phyloP scores from a whole-genome alignment of 2,888 invertebrate species.

The Callyntrura sp. region DNA sequence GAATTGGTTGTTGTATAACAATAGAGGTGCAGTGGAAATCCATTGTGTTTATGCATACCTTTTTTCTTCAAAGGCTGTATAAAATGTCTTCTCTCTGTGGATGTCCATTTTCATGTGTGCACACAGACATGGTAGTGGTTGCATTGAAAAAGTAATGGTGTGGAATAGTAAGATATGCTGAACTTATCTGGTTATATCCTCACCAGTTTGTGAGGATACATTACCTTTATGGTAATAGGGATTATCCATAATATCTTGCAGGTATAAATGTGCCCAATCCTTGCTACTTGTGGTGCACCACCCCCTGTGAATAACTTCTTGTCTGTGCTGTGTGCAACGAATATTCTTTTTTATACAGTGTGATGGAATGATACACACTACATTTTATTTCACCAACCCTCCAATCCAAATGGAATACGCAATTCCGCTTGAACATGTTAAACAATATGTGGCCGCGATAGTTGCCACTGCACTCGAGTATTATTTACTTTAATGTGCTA shows the following conservation, averaged over 20 bases:
- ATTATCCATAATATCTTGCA: conserved; percentile 17
- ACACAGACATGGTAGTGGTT: not conserved
- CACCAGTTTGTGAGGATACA: not conserved
- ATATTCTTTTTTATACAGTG: not conserved
- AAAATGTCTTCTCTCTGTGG: not conserved
- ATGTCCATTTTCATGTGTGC: not conserved
- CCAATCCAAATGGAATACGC: conserved; percentile 31
- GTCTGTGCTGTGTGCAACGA: not conserved
- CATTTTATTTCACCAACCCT: conserved; percentile 11
- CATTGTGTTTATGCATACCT: conserved; percentile 32
- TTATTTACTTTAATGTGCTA: not conserved
- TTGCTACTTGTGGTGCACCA: conserved; percentile 30
- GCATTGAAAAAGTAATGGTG: not conserved
- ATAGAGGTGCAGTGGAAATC: conserved; percentile 32
- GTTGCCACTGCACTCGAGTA: not conserved
- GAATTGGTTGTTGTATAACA: conserved; percentile 56
- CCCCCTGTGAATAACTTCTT: conserved; percentile 31
- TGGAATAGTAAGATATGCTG: not conserved
- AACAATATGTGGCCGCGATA: conserved; percentile 28
- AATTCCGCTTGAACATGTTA: conserved; percentile 59
- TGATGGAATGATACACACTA: conserved; percentile 11
- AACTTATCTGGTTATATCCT: not conserved
- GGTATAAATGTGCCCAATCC: conserved; percentile 40
- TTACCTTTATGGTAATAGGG: conserved; percentile 28
- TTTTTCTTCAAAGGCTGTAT: too few relatives aligned